Base-by-base conservation (phyloP, 2,888 invertebrate species). In the Achlya flavicornis region DNA sequence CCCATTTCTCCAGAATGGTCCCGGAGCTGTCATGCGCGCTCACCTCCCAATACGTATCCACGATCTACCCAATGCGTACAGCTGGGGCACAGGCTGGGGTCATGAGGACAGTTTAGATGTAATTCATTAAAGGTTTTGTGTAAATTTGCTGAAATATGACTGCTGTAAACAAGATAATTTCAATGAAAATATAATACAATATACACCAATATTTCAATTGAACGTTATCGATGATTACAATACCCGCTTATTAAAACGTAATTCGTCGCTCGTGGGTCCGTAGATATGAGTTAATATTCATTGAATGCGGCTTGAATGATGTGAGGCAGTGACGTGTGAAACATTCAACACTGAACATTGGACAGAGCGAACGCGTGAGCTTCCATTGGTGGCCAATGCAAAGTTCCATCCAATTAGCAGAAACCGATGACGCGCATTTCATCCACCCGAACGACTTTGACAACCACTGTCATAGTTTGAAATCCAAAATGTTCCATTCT, bases 321-420 rank as follows among this genome's bases (percentile, higher is more conserved):
- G 8, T 77, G 75, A 75, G 64, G 70, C 79, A 81, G 71, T 71
- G 83, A 78, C 68, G 81, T 81, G 82, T 82, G 75, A 82, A 83
- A 80, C 78, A 78, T 80, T 77, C 79, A 74, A 70, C 61, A 63
- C 48, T 61, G 64, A 53, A 19, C 64, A 60, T 58, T n/a, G 46
- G n/a, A 46, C 6, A 26, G 33, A 61, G 59, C 12, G 43, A n/a
- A 41, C 26, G 60, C 41, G 60, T 60, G 35, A 33, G 58, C 33
- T 35, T 60, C 58, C n/a, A 35, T 26, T 61, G 33, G 33, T 61
- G 61, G 61, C 12, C 79, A 80, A 75, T 74, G 73, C 77, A 89
- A 90, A 90, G 88, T 89, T 88, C 85, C 88, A 85, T 87, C 87
- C 92, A 92, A 92, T 92, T 92, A 91, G 80, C 75, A 84, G 79